Evolutionary conservation across 1,140 invertebrate genomes (phyloP), one percentile per base, ranked within the genome.

Genomic region (Apocrypta bakeri): DNA sequence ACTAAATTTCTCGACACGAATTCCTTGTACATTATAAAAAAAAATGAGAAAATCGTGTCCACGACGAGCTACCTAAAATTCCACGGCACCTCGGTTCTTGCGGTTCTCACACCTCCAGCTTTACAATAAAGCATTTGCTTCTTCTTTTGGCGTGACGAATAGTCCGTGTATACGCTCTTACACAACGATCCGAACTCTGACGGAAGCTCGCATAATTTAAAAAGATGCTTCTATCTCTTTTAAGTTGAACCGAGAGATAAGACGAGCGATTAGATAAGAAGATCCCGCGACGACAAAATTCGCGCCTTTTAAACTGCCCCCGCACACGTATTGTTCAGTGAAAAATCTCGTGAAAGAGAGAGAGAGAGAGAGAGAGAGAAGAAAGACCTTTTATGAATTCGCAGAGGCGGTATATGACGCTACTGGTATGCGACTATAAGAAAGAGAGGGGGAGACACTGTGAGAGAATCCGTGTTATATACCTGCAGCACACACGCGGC

Each of bases 221-320:
- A 56, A 56, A 31, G 25, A 48, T 25, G 1, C 21, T 69, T 69
- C 68, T 77, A 0, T 31, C 17, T 4, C 48, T 56, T 56, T 1
- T 17, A 33, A 1, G 7, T 69, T 37, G n/a, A 73, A 9, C 42
- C 12, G 25, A 73, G 9, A 73, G 79, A 81, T 81, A 81, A 81
- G 72, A 81, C 79, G 24, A 14, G 0, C 37, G 79, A 81, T 81
- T 81, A 81, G 79, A 81, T 81, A 81, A 81, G 72, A n/a, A n/a
- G 21, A 1, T 14, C 56, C 48, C 63, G 61, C 75, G n/a, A 42
- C 78, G 78, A 79, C 68, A 79, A 48, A 63, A 56, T 79, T 79
- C 29, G 71, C 69, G 69, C 56, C 79, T 73, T 73, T 73, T 74
- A 64, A 81, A 73, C 71, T 64, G 33, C 69, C 71, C 71, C 71